phyloP scores from a whole-genome alignment of 2,888 invertebrate species.

The Dione vanillae region DNA sequence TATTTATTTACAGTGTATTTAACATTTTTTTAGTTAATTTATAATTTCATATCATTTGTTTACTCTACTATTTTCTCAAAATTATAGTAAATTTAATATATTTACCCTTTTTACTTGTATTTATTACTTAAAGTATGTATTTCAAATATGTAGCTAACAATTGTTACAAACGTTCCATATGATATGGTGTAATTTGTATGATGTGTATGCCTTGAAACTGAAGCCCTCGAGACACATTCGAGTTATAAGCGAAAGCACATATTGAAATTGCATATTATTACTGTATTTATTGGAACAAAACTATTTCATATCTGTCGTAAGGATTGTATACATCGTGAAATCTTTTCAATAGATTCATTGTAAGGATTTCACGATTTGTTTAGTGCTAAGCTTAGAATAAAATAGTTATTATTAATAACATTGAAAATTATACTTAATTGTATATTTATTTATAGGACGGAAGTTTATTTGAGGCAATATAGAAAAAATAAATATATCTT shows the following conservation, averaged over 20 bases:
- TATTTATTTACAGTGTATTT: too few relatives aligned
- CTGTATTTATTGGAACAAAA: constrained; percentile 8
- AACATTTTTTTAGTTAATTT: too few relatives aligned
- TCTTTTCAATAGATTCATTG: background rate
- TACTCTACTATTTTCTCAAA: too few relatives aligned
- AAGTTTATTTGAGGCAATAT: too few relatives aligned
- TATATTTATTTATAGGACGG: too few relatives aligned
- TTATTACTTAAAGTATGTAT: constrained; percentile 51
- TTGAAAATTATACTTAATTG: too few relatives aligned
- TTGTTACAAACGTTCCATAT: constrained; percentile 71
- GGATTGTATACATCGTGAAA: background rate
- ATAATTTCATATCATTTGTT: too few relatives aligned
- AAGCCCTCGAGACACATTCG: constrained; percentile 64
- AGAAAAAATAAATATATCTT: too few relatives aligned
- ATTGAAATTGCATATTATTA: constrained; percentile 44
- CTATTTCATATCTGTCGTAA: constrained; percentile 6
- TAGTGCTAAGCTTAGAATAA: too few relatives aligned
- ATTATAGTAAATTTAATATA: constrained; percentile 25
- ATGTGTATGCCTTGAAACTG: constrained; percentile 69
- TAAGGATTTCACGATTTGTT: too few relatives aligned
- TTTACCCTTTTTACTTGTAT: constrained; percentile 44
- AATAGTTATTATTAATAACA: too few relatives aligned
- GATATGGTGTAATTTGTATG: constrained; percentile 78
- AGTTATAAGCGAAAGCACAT: constrained; percentile 44
- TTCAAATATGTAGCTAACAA: constrained; percentile 58